These are phyloP conservation scores for Cyclina sinensis DNA, from an alignment of 1,140 invertebrate genomes.

Conservation along the genomic window DNA sequence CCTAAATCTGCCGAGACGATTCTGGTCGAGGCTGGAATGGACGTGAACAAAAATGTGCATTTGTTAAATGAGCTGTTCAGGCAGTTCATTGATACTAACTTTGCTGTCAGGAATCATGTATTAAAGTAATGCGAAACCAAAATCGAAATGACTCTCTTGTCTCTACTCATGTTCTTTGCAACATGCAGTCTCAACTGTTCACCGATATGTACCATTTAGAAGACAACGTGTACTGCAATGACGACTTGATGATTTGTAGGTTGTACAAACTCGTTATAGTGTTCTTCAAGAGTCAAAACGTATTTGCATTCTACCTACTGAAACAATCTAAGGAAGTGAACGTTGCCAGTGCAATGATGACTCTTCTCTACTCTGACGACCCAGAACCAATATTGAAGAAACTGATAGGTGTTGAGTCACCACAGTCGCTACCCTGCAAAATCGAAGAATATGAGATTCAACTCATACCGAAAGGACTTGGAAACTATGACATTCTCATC, in stretches of 20 bases:
- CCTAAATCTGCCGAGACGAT: background rate
- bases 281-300: slow-evolving; percentile 30
- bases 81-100: slow-evolving; percentile 3
- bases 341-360: slow-evolving; percentile 13
- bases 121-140: background rate
- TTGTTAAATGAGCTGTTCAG: slow-evolving; percentile 21
- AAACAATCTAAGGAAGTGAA: slow-evolving; percentile 9
- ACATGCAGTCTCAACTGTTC: slow-evolving; percentile 19
- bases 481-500: slow-evolving; percentile 8
- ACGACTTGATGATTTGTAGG: slow-evolving; percentile 17
- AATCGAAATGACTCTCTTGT: no score
- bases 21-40: slow-evolving; percentile 18
- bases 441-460: slow-evolving; percentile 32
- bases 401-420: background rate
- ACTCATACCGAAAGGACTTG: background rate
- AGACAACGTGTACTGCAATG: slow-evolving; percentile 28
- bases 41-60: slow-evolving; percentile 5
- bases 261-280: slow-evolving; percentile 4
- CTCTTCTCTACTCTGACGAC: slow-evolving; percentile 2
- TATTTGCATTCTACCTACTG: slow-evolving; percentile 21
- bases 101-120: background rate
- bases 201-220: slow-evolving; percentile 27
- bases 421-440: background rate
- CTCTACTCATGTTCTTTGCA: background rate
- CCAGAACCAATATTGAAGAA: slow-evolving; percentile 9